These are phyloP conservation scores for Microcebus lehilahytsara DNA, from an alignment of 2,113 vertebrate genomes.

Conservation along the genomic window DNA sequence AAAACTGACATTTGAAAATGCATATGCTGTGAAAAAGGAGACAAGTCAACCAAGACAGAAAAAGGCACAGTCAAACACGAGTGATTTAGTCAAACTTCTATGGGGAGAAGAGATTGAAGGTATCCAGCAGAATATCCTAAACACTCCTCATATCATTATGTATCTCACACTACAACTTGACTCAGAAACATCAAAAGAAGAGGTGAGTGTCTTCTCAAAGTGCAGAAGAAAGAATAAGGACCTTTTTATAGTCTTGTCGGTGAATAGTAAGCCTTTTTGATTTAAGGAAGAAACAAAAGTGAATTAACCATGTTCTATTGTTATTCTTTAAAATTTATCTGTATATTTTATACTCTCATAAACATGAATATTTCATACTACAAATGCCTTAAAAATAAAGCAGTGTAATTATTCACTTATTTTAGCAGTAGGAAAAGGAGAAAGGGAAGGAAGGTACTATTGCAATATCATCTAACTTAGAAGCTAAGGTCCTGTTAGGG, in stretches of 20 bases:
- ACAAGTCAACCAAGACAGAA: constrained; percentile 72
- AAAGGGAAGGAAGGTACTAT: neutral
- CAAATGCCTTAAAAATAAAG: neutral
- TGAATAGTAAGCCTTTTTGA: neutral
- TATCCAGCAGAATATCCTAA: constrained; percentile 85
- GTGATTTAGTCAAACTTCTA: constrained; percentile 90
- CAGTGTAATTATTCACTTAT: neutral
- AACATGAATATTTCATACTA: neutral
- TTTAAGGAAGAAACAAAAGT: neutral
- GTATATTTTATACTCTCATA: neutral
- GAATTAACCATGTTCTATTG: neutral
- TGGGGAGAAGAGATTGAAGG: constrained; percentile 88
- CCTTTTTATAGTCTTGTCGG: neutral
- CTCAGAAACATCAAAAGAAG: constrained; percentile 89
- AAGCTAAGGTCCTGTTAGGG: neutral
- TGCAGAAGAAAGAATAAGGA: neutral
- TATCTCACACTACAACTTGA: constrained; percentile 92
- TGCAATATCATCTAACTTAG: neutral
- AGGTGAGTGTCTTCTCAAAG: constrained; percentile 85
- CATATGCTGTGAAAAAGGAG: constrained; percentile 75
- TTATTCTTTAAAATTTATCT: neutral
- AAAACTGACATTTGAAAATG: constrained; percentile 93
- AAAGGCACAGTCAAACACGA: constrained; percentile 80
- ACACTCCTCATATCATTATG: constrained; percentile 91
- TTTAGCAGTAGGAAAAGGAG: neutral